These are phyloP conservation scores for Drosophila punjabiensis DNA, from an alignment of 1,140 invertebrate species.

Conservation along the genomic window DNA sequence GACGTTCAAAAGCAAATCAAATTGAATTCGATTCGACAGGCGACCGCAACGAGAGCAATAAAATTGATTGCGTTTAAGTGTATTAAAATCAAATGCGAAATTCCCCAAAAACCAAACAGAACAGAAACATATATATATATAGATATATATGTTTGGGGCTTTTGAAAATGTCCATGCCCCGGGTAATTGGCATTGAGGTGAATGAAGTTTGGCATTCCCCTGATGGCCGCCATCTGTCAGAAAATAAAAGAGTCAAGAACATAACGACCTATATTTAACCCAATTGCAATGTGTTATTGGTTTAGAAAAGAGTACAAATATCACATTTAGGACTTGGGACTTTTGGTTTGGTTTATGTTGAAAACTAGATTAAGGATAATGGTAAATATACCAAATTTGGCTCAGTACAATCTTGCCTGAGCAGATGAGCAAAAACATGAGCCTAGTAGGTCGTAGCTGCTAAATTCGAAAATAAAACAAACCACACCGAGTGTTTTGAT, in stretches of 20 bases:
- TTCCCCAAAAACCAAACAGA: conserved; percentile 40
- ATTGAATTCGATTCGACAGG: conserved; percentile 78
- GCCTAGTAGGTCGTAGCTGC: conserved; percentile 57
- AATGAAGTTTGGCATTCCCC: conserved; percentile 67
- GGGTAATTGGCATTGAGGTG: conserved; percentile 62
- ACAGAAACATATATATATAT: not conserved
- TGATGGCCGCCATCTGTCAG: conserved; percentile 38
- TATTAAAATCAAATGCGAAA: conserved; percentile 78
- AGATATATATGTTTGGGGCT: not conserved
- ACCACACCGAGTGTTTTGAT: conserved; percentile 42
- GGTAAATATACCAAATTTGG: not conserved
- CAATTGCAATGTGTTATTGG: not conserved
- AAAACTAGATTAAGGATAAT: not conserved
- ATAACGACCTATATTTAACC: not conserved
- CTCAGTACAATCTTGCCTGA: not conserved
- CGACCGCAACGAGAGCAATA: conserved; percentile 79
- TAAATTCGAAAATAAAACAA: conserved; percentile 60
- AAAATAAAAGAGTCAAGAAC: conserved; percentile 3
- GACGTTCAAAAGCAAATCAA: conserved; percentile 76
- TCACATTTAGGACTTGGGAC: too few relatives aligned
- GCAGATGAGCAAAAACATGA: not conserved
- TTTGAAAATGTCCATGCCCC: conserved; percentile 64
- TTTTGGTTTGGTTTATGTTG: not conserved
- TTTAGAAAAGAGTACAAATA: not conserved
- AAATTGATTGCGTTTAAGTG: conserved; percentile 81